phyloP scores from a whole-genome alignment of 2,797 vertebrate species.

The Siniperca undulata region DNA sequence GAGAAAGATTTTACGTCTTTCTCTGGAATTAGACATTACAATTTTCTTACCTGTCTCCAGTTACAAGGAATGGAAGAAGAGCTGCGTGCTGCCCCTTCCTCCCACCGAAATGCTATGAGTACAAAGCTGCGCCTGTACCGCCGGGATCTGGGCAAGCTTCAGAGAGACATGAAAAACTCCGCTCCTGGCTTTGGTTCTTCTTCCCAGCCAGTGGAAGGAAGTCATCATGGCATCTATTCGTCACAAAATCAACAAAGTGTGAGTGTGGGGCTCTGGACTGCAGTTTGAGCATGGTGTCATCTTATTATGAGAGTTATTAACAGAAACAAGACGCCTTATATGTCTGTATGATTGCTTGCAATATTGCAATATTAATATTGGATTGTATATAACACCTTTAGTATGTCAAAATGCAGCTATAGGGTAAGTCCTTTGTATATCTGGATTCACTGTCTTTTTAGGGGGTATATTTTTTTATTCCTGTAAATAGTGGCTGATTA shows the following conservation, averaged over 20 bases:
- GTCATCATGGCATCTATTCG: constrained; percentile 84
- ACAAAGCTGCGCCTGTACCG: constrained; percentile 91
- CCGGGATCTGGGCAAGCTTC: constrained; percentile 91
- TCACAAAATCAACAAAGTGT: constrained; percentile 93
- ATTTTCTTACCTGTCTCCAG: constrained; percentile 71
- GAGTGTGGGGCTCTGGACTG: constrained; percentile 69
- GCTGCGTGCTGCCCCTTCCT: constrained; percentile 87
- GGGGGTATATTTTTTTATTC: background rate
- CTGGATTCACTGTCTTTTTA: background rate
- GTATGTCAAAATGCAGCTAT: no score
- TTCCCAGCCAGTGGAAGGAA: constrained; percentile 74
- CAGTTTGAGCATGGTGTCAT: background rate
- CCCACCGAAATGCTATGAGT: constrained; percentile 92
- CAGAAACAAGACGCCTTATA: background rate
- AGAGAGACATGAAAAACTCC: constrained; percentile 89
- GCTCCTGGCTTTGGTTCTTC: constrained; percentile 81
- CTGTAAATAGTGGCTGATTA: no score
- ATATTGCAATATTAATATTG: background rate
- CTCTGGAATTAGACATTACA: background rate
- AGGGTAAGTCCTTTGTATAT: background rate
- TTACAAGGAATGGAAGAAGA: constrained; percentile 96
- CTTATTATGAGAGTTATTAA: background rate
- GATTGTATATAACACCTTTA: background rate
- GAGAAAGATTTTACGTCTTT: background rate
- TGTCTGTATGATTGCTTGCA: background rate